Base-by-base conservation (phyloP, 2,888 invertebrate genomes). In the Operophtera brumata region DNA sequence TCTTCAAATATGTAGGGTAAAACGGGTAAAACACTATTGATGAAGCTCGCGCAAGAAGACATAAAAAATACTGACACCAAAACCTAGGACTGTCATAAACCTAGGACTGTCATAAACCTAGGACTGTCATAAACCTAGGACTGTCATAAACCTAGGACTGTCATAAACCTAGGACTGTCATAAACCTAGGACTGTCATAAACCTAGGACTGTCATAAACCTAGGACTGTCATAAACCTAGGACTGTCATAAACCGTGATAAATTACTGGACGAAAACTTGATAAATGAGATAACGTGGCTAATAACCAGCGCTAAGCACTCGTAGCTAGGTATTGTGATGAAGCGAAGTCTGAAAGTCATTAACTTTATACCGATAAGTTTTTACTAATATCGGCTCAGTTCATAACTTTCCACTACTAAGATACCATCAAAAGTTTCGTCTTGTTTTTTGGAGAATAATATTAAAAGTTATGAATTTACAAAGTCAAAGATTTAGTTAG, bases 161-260 rank as follows among this genome's bases (percentile, higher is more conserved):
- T n/a, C n/a, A n/a, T n/a, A 62, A 57, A 51, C 48, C 41, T 46
- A 40, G 11, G 37, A 42, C 43, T 57, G n/a, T n/a, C n/a, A n/a
- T n/a, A 62, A 57, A 51, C 48, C 41, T 46, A 40, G 11, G 37
- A 42, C 43, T 57, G n/a, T n/a, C n/a, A n/a, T n/a, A 62, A 57
- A 51, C 48, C 41, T 46, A 40, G 11, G 37, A 42, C 43, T 57
- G n/a, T n/a, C n/a, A n/a, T n/a, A 62, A 57, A 51, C 48, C 41
- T 46, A 40, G 11, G 37, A 42, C 43, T 57, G n/a, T n/a, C n/a
- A n/a, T n/a, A 62, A 57, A 51, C 48, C 41, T 46, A 40, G 11
- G 37, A 42, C 43, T 57, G 57, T 54, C 61, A 55, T 63, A 63
- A 63, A 63, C 47, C 32, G 54, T 48, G 57, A 57, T 58, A 61